These are phyloP conservation scores for Cataglyphis livida DNA, from an alignment of 2,888 invertebrate species.

Conservation along the genomic window DNA sequence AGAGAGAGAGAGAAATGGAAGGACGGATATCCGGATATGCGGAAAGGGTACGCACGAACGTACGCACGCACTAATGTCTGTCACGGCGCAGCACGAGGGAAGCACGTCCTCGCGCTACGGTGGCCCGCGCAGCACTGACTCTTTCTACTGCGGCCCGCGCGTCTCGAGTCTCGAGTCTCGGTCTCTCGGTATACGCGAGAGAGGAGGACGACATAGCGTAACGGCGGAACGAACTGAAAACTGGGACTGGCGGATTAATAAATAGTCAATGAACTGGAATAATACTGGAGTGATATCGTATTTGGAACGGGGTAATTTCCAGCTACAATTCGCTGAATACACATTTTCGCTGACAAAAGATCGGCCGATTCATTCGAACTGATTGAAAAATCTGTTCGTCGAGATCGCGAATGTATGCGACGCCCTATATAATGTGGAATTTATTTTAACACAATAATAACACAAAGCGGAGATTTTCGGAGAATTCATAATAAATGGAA, in stretches of 20 bases:
- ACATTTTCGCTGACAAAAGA: neutral
- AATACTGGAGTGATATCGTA: neutral
- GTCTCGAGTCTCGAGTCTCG: slow-evolving; percentile 19
- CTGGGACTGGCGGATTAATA: neutral
- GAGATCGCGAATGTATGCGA: neutral
- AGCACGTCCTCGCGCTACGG: slow-evolving; percentile 80
- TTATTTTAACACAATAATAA: neutral
- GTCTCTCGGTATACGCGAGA: slow-evolving; percentile 47
- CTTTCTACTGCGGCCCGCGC: slow-evolving; percentile 66
- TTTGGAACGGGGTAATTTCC: neutral
- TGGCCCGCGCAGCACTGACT: slow-evolving; percentile 84
- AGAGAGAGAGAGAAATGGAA: neutral
- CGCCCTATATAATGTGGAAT: neutral
- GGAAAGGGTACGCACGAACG: slow-evolving; percentile 27
- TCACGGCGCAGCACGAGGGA: slow-evolving; percentile 27
- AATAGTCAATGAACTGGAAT: slow-evolving; percentile 11
- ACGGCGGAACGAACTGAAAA: slow-evolving; percentile 5
- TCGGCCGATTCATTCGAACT: neutral
- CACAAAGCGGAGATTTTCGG: neutral
- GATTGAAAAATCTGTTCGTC: neutral
- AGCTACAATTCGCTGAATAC: neutral
- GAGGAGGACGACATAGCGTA: slow-evolving; percentile 18
- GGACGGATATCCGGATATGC: neutral
- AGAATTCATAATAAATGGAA: neutral
- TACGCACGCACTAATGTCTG: slow-evolving; percentile 15